phyloP scores from a whole-genome alignment of 2,113 vertebrate species.

The Saimiri boliviensis region DNA sequence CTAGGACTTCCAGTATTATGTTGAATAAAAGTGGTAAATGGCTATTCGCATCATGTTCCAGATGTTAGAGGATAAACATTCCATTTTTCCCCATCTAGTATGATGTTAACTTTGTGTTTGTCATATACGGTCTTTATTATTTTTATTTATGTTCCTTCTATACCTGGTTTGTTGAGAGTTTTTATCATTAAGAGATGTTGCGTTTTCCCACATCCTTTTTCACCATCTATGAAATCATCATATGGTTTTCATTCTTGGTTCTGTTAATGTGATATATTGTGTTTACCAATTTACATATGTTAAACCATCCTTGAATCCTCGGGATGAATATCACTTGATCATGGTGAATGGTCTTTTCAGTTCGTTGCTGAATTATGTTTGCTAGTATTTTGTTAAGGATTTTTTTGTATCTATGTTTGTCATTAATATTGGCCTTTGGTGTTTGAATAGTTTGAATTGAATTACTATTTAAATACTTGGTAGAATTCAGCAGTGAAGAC shows the following conservation, averaged over 20 bases:
- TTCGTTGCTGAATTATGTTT: not conserved
- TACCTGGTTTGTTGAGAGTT: not conserved
- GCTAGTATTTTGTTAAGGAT: not conserved
- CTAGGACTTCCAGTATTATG: not conserved
- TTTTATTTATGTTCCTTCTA: not conserved
- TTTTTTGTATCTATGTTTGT: not conserved
- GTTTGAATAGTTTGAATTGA: not conserved
- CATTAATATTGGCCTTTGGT: not conserved
- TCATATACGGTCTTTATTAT: not conserved
- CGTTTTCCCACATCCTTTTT: not conserved
- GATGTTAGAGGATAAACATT: not conserved
- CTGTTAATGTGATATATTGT: not conserved
- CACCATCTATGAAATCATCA: not conserved
- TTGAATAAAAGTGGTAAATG: not conserved
- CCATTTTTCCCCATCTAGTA: not conserved
- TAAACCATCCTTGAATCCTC: not conserved
- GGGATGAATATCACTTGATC: not conserved
- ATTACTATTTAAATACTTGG: not conserved
- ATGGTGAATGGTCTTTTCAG: not conserved
- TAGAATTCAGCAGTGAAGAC: not conserved
- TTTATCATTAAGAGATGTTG: not conserved
- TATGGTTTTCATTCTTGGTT: not conserved
- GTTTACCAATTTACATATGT: not conserved
- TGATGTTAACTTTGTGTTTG: not conserved
- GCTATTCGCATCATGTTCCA: not conserved